Conservation (phyloP, 2,113 vertebrate species). For the Tyto alba region DNA sequence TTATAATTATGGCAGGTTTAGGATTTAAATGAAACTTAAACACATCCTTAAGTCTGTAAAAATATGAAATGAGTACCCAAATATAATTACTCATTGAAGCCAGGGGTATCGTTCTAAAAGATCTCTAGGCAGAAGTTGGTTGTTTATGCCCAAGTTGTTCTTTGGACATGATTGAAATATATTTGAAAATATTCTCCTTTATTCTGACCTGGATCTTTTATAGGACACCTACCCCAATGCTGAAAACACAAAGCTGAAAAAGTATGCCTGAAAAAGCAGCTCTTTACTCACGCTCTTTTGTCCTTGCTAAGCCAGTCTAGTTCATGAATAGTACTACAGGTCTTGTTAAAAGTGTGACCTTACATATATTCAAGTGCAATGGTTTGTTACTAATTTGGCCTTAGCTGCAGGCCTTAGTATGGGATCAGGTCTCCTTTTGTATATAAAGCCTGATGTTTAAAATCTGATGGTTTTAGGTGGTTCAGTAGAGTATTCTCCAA, state of each 20-base stretch:
- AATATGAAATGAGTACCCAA: not conserved
- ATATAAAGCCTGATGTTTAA: slow-evolving; percentile 41
- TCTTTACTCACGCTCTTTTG: not conserved
- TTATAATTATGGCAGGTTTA: not conserved
- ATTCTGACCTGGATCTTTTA: not conserved
- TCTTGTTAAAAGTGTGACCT: slow-evolving; percentile 34
- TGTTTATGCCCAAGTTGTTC: not conserved
- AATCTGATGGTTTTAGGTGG: slow-evolving; percentile 8
- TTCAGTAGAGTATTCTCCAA: not conserved
- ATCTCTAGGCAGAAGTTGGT: not conserved
- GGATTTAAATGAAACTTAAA: not conserved
- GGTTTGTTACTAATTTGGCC: slow-evolving; percentile 47
- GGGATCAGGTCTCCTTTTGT: slow-evolving; percentile 22
- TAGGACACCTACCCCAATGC: not conserved
- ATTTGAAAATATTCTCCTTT: not conserved
- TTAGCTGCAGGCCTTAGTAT: slow-evolving; percentile 9
- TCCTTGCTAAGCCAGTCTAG: slow-evolving; percentile 23
- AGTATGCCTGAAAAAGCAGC: not conserved
- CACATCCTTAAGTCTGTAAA: not conserved
- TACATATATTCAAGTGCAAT: slow-evolving; percentile 41
- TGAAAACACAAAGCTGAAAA: not conserved
- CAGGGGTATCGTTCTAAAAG: not conserved
- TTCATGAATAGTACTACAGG: not conserved
- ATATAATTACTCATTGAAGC: not conserved
- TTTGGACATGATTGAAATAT: not conserved